Percentiles rank a stretch among this genome's conserved stretches.
These are phyloP conservation scores for Holothuria leucospilota DNA, from an alignment of 53 echinoderm and acorn worm species.

Conservation along the genomic window DNA sequence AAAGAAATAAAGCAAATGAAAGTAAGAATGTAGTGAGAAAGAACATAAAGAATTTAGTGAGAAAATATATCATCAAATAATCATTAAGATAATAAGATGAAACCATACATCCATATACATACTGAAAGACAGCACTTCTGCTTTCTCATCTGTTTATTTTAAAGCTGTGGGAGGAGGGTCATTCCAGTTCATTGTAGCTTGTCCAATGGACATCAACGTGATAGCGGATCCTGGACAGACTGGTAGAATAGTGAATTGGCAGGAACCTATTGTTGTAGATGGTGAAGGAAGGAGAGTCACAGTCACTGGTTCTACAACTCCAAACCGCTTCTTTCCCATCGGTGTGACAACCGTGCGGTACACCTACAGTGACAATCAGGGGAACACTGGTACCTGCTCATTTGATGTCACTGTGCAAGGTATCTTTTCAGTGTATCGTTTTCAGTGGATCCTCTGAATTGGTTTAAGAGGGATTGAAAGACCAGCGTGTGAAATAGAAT, in stretches of 20 bases:
- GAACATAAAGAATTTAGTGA: too few species aligned
- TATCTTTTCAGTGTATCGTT: not conserved
- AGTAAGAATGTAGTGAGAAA: too few species aligned
- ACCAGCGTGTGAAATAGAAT: too few species aligned
- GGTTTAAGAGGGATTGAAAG: too few species aligned
- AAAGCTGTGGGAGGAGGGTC: not conserved
- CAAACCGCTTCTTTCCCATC: not conserved
- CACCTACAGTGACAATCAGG: conserved; percentile 11
- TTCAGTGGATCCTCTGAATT: too few species aligned
- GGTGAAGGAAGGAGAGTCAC: not conserved
- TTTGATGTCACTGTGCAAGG: conserved; percentile 41
- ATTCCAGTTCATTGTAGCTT: not conserved
- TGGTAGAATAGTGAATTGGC: not conserved
- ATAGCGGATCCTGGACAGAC: not conserved
- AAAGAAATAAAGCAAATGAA: too few species aligned
- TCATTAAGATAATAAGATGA: too few species aligned
- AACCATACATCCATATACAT: too few species aligned
- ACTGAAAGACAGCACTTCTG: too few species aligned
- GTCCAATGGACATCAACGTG: conserved; percentile 15
- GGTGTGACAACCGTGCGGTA: conserved; percentile 22
- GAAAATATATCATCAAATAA: too few species aligned
- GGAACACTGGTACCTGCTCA: conserved; percentile 22
- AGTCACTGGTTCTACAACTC: not conserved
- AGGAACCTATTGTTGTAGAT: conserved; percentile 15
- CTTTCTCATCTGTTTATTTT: too few species aligned